phyloP scores from a whole-genome alignment of 1,140 invertebrate species.

The Zeugodacus cucurbitae region DNA sequence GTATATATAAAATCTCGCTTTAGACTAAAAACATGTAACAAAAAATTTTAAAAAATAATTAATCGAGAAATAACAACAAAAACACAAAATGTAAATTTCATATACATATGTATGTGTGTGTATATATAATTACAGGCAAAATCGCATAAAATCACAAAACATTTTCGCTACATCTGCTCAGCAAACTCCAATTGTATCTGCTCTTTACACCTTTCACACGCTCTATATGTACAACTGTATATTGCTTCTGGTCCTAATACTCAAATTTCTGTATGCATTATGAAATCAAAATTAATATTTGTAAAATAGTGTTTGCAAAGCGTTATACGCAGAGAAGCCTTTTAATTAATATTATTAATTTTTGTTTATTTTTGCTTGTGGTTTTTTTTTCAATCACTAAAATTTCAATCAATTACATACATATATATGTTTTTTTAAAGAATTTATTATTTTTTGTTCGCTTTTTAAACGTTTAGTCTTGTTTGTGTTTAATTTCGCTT shows the following conservation, averaged over 20 bases:
- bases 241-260: background rate
- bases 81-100: background rate
- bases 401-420: conserved; percentile 4
- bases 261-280: background rate
- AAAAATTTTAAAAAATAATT: background rate
- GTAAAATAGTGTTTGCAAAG: background rate
- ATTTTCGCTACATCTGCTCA: background rate
- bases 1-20: background rate
- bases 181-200: background rate
- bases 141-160: conserved; percentile 1
- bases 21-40: conserved; percentile 1
- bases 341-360: background rate
- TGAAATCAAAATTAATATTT: background rate
- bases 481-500: background rate
- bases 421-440: background rate
- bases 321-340: background rate
- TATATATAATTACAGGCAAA: background rate
- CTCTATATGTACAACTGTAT: background rate
- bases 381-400: background rate
- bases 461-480: conserved; percentile 24
- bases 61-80: background rate
- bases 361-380: background rate
- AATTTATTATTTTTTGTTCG: background rate
- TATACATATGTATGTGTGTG: background rate
- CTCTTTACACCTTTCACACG: background rate